Evolutionary conservation across 2,113 vertebrate genomes (phyloP).

Genomic region (Myrmecophaga tridactyla): DNA sequence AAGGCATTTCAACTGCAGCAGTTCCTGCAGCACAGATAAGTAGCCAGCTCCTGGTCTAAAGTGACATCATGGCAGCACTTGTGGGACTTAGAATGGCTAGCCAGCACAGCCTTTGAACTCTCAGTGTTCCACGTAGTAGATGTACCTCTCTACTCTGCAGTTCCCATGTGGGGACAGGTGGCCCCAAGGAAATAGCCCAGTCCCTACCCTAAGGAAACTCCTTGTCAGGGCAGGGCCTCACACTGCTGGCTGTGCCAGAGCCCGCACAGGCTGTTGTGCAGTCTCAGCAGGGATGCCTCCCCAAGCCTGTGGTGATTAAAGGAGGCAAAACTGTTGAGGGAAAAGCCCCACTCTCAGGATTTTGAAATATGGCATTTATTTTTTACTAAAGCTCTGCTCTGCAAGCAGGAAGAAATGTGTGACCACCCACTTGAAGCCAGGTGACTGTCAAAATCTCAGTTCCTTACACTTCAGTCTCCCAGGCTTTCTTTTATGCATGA

Average conservation of each 20-base stretch:
- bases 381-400: not conserved
- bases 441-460: not conserved
- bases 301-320: not conserved
- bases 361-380: not conserved
- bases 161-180: not conserved
- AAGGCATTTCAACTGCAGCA: accelerated
- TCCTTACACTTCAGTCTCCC: not conserved
- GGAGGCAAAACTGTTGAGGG: not conserved
- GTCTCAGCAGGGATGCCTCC: accelerated
- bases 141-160: not conserved
- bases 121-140: accelerated
- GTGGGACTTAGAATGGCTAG: not conserved
- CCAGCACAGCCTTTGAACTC: not conserved
- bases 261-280: accelerated
- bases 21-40: accelerated
- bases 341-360: not conserved
- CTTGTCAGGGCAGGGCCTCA: too few species aligned
- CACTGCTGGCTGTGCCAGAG: too few species aligned
- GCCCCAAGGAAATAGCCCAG: not conserved
- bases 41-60: not conserved
- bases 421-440: not conserved
- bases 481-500: not conserved
- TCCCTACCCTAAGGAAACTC: not conserved
- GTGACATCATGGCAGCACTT: not conserved
- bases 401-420: not conserved